phyloP scores from a whole-genome alignment of 2,113 vertebrate genomes.

The Pedetes capensis region DNA sequence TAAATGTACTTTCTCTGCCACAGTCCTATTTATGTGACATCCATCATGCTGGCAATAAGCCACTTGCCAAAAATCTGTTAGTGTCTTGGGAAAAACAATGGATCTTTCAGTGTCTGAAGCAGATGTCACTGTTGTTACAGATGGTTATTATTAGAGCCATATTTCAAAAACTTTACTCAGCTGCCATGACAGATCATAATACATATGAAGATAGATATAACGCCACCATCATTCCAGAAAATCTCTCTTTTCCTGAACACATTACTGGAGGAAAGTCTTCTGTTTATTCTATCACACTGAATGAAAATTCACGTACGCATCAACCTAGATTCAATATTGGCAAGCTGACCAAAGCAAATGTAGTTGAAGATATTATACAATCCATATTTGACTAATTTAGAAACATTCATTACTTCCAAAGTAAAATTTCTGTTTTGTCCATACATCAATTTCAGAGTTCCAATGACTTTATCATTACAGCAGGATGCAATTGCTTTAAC shows the following conservation, averaged over 20 bases:
- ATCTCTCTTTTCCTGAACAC: not conserved
- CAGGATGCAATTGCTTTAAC: not conserved
- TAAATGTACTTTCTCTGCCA: not conserved
- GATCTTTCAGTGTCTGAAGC: slow-evolving; percentile 37
- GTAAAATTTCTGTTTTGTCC: not conserved
- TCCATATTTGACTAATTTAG: slow-evolving; percentile 41
- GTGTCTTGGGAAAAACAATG: not conserved
- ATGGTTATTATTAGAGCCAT: slow-evolving; percentile 25
- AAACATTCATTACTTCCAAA: slow-evolving; percentile 39
- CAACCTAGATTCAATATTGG: not conserved
- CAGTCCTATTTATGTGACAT: not conserved
- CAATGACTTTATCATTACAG: not conserved
- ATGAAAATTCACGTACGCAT: not conserved
- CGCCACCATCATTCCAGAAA: not conserved
- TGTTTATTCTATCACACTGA: not conserved
- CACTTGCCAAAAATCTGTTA: slow-evolving; percentile 8
- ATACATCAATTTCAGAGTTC: not conserved
- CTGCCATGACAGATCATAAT: not conserved
- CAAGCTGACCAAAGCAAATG: not conserved
- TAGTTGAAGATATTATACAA: slow-evolving; percentile 46
- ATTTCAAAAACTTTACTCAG: slow-evolving; percentile 53
- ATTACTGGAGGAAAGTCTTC: not conserved
- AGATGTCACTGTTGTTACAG: slow-evolving; percentile 35
- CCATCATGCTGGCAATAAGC: not conserved
- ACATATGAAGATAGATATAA: not conserved